phyloP scores from a whole-genome alignment of 2,888 invertebrate genomes.

The Ellobium chinense region DNA sequence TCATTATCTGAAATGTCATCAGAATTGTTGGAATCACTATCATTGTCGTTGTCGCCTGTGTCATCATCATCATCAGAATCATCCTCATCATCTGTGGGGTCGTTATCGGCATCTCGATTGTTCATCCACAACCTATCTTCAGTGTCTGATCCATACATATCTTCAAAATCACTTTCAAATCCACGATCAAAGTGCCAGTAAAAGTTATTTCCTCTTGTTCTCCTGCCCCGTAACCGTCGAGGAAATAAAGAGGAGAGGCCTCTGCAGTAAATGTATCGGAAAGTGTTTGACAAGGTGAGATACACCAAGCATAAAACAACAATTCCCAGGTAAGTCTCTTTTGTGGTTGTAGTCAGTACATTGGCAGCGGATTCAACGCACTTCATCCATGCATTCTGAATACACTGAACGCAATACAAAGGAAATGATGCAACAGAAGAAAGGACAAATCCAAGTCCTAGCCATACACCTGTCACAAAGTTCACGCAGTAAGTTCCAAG shows the following conservation, averaged over 20 bases:
- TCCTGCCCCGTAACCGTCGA: constrained; percentile 36
- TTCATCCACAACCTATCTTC: constrained; percentile 34
- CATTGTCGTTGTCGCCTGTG: constrained; percentile 27
- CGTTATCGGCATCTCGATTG: constrained; percentile 47
- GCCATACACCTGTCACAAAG: constrained; percentile 44
- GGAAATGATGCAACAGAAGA: constrained; percentile 44
- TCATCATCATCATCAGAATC: constrained; percentile 13
- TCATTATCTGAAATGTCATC: constrained; percentile 25
- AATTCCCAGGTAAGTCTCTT: constrained; percentile 65
- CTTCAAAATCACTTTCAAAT: constrained; percentile 64
- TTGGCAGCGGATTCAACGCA: constrained; percentile 4
- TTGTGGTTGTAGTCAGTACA: constrained; percentile 56
- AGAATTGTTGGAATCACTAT: constrained; percentile 23
- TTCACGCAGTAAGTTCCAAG: constrained; percentile 36
- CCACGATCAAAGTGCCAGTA: constrained; percentile 51
- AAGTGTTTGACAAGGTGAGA: constrained; percentile 35
- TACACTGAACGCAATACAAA: background rate
- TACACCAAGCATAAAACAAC: constrained; percentile 40
- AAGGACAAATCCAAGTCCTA: constrained; percentile 46
- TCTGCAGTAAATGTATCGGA: constrained; percentile 19
- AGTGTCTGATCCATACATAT: constrained; percentile 50
- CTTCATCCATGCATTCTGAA: constrained; percentile 36
- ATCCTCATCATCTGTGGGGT: constrained; percentile 38
- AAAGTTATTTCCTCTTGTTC: constrained; percentile 34
- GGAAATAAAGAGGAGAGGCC: constrained; percentile 35